Evolutionary conservation across 2,797 vertebrate species (phyloP).

Genomic region (Toxotes lorentzi): DNA sequence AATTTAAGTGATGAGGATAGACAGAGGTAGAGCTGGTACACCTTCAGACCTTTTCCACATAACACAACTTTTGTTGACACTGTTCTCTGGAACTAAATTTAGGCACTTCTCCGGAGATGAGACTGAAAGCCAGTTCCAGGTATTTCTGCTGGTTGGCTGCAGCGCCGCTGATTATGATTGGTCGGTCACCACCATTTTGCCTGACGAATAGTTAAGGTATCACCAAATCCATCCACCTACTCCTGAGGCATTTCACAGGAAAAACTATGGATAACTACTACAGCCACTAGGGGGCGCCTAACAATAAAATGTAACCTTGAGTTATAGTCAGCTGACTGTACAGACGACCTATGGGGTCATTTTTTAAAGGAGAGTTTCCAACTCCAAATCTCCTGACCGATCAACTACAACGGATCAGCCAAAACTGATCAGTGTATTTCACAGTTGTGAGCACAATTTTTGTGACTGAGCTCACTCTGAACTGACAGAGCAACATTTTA

Average conservation of each 20-base stretch:
- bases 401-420: no score
- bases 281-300: no score
- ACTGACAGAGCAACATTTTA: not conserved
- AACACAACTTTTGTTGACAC: conserved; percentile 2
- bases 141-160: not conserved
- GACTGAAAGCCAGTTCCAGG: not conserved
- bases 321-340: no score
- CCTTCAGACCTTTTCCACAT: conserved; percentile 5
- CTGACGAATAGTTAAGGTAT: no score
- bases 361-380: not conserved
- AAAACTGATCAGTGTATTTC: not conserved
- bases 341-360: no score
- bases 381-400: not conserved
- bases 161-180: not conserved
- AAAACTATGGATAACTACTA: no score
- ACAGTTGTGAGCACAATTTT: not conserved
- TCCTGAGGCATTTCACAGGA: no score
- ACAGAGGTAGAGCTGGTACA: not conserved
- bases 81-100: not conserved
- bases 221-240: no score
- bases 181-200: not conserved
- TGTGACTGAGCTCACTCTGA: not conserved
- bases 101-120: not conserved
- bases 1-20: not conserved
- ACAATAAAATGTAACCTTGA: no score